Evolutionary conservation across 2,888 invertebrate genomes (phyloP).

Genomic region (Creontiades dilutus): DNA sequence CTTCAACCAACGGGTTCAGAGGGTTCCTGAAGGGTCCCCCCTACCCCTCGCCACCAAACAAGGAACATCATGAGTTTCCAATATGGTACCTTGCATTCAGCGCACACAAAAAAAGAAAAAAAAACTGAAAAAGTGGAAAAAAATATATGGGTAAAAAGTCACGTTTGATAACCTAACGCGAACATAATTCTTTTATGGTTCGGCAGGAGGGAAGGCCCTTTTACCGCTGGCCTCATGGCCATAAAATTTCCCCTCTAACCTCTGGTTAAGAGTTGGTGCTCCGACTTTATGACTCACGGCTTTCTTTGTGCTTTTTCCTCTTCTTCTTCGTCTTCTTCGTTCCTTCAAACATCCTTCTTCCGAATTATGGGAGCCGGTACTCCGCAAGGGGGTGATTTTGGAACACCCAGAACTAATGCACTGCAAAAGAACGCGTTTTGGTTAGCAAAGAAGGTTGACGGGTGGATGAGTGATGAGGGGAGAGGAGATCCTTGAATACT

Average conservation of each 20-base stretch:
- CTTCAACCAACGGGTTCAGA: constrained; percentile 4
- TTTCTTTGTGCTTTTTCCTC: constrained; percentile 39
- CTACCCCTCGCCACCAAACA: neutral
- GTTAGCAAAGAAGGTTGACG: too few relatives aligned
- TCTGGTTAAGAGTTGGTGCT: constrained; percentile 27
- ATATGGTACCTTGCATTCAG: constrained; percentile 20
- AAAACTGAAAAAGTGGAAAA: neutral
- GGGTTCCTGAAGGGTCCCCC: neutral
- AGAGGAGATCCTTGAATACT: too few relatives aligned
- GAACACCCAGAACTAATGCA: neutral
- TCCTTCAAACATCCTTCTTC: neutral
- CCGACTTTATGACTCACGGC: constrained; percentile 25
- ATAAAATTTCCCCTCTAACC: constrained; percentile 31
- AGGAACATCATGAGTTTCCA: constrained; percentile 1
- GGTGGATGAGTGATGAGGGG: too few relatives aligned
- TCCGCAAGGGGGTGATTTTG: neutral
- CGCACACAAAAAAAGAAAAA: neutral
- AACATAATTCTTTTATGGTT: constrained; percentile 39
- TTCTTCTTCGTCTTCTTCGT: neutral
- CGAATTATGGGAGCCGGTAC: neutral
- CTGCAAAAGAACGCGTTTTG: too few relatives aligned
- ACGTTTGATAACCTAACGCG: constrained; percentile 42
- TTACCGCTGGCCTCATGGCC: neutral
- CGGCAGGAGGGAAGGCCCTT: constrained; percentile 11
- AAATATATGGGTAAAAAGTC: constrained; percentile 17